Evolutionary conservation across 2,888 invertebrate species (phyloP).

Genomic region (Eutolmus rufibarbis): DNA sequence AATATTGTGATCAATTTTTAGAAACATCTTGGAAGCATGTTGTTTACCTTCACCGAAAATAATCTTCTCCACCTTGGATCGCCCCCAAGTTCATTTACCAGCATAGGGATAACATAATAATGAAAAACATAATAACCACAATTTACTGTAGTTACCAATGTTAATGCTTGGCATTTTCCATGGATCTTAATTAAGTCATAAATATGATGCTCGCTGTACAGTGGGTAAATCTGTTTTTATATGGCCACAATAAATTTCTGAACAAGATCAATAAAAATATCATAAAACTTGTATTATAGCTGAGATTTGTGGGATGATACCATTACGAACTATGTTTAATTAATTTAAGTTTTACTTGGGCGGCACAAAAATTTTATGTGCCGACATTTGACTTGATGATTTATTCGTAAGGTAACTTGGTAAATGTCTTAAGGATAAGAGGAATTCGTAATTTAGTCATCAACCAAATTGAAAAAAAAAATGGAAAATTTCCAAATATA

Average conservation of each 20-base stretch:
- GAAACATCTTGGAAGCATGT: not conserved
- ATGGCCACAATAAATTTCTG: not conserved
- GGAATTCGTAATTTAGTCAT: not conserved
- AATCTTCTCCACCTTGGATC: not conserved
- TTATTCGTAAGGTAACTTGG: not conserved
- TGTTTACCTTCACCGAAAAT: conserved; percentile 13
- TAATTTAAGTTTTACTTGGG: not conserved
- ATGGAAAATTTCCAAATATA: not conserved
- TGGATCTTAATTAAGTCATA: not conserved
- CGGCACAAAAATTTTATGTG: not conserved
- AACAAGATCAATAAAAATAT: not conserved
- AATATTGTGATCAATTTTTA: conserved; percentile 10
- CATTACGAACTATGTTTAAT: not conserved
- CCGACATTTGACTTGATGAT: not conserved
- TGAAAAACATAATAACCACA: not conserved
- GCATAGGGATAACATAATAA: not conserved
- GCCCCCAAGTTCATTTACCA: not conserved
- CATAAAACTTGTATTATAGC: not conserved
- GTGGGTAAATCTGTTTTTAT: not conserved
- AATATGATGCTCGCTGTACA: not conserved
- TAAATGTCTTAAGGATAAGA: not conserved
- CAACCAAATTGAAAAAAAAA: not conserved
- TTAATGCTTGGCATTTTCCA: not conserved
- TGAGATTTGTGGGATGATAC: not conserved
- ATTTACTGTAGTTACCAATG: not conserved